Evolutionary conservation across 2,888 invertebrate species (phyloP).

Genomic region (Nomada lathburiana): DNA sequence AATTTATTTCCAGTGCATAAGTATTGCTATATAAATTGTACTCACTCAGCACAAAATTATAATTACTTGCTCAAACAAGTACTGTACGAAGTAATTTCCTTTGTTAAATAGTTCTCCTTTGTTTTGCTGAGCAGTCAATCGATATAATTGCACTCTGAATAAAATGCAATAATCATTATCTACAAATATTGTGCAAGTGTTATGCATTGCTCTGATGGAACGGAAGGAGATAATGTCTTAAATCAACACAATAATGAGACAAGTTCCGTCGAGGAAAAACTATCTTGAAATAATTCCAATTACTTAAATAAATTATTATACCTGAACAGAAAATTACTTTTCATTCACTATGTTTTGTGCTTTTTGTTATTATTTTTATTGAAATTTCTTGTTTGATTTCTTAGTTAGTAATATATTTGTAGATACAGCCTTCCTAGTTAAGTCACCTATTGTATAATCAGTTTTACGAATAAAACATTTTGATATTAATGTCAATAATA

Average conservation of each 20-base stretch:
- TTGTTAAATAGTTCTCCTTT: background rate
- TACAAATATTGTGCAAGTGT: slow-evolving; percentile 9
- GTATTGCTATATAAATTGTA: too few species aligned
- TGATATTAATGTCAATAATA: too few species aligned
- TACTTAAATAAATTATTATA: too few species aligned
- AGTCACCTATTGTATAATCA: too few species aligned
- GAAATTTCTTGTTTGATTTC: too few species aligned
- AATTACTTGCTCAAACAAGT: background rate
- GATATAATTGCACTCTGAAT: slow-evolving; percentile 4
- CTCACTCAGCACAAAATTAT: background rate
- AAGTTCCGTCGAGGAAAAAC: too few species aligned
- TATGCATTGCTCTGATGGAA: slow-evolving; percentile 9
- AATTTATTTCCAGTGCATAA: background rate
- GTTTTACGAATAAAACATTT: too few species aligned
- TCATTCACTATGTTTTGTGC: background rate
- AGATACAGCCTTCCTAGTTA: too few species aligned
- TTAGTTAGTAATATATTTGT: too few species aligned
- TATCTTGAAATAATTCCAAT: background rate
- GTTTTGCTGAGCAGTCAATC: background rate
- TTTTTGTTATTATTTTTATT: background rate
- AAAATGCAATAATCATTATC: background rate
- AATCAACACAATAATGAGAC: background rate
- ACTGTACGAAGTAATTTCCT: background rate
- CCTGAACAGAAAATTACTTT: too few species aligned
- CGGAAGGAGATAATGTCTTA: background rate